phyloP scores from a whole-genome alignment of 1,140 invertebrate species.

The Drosophila arawakana region DNA sequence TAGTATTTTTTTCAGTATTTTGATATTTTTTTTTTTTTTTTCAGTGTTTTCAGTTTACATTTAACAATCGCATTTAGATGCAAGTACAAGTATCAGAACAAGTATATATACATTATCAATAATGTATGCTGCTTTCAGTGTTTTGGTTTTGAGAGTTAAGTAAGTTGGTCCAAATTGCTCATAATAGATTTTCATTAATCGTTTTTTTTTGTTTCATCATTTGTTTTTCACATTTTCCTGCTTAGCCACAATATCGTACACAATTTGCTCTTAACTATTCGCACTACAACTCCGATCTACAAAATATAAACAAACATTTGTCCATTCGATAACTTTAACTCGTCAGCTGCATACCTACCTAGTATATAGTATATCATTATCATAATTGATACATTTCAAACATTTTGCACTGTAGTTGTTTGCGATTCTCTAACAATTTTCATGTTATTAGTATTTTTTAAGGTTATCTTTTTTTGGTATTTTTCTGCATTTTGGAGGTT shows the following conservation, averaged over 20 bases:
- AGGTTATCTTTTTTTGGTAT: neutral
- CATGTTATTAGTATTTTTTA: neutral
- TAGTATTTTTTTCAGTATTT: neutral
- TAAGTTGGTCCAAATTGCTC: constrained; percentile 74
- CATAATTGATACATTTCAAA: constrained; percentile 17
- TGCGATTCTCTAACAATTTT: constrained; percentile 8
- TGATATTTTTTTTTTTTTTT: neutral
- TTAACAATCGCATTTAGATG: constrained; percentile 17
- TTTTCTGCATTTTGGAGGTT: constrained; percentile 20
- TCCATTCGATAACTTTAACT: constrained; percentile 15
- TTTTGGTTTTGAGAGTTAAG: constrained; percentile 13
- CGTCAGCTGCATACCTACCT: constrained; percentile 5
- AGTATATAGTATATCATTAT: constrained; percentile 10
- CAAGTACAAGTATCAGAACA: constrained; percentile 26
- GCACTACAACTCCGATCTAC: constrained; percentile 5
- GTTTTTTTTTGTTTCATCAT: neutral
- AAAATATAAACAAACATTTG: constrained; percentile 23
- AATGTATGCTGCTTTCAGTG: constrained; percentile 11
- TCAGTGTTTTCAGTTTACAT: constrained; percentile 18
- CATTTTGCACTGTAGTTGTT: constrained; percentile 9
- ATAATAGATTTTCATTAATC: constrained; percentile 22
- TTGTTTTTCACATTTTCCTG: constrained; percentile 19
- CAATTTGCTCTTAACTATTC: constrained; percentile 19
- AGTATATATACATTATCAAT: constrained; percentile 14
- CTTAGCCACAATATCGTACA: constrained; percentile 22